phyloP scores from a whole-genome alignment of 2,113 vertebrate genomes.

The Tragelaphus imberbis region DNA sequence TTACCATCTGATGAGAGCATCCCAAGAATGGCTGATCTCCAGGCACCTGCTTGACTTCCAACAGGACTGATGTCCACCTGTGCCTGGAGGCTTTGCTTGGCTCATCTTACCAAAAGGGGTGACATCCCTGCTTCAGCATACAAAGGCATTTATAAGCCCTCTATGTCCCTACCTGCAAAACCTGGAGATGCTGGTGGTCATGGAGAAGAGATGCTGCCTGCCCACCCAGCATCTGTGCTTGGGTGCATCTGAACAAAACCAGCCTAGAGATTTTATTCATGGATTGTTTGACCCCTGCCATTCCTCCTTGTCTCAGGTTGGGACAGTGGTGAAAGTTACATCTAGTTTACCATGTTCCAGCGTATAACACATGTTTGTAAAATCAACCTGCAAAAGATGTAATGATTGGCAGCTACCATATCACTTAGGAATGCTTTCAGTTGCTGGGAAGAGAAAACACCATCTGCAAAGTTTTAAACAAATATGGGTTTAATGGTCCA shows the following conservation, averaged over 20 bases:
- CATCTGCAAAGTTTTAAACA: background rate
- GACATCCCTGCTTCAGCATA: background rate
- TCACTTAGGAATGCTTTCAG: background rate
- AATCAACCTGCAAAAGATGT: background rate
- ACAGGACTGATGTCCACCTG: background rate
- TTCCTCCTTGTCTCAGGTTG: background rate
- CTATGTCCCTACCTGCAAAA: background rate
- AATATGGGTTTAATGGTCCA: background rate
- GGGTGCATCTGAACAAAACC: background rate
- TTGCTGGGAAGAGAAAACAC: background rate
- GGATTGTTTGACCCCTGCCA: background rate
- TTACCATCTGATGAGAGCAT: background rate
- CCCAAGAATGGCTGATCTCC: background rate
- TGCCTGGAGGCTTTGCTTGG: background rate
- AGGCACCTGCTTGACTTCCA: background rate
- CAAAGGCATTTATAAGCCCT: background rate
- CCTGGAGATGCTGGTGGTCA: background rate
- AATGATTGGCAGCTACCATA: background rate
- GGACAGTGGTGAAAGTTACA: background rate
- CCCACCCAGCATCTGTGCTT: background rate
- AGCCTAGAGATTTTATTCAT: background rate
- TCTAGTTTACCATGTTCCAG: background rate
- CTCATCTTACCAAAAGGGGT: too few species aligned
- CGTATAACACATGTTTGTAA: background rate
- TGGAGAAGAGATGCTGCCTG: background rate